Evolutionary conservation across 2,888 invertebrate species (phyloP).

Genomic region (Leptinotarsa rubiginosa): DNA sequence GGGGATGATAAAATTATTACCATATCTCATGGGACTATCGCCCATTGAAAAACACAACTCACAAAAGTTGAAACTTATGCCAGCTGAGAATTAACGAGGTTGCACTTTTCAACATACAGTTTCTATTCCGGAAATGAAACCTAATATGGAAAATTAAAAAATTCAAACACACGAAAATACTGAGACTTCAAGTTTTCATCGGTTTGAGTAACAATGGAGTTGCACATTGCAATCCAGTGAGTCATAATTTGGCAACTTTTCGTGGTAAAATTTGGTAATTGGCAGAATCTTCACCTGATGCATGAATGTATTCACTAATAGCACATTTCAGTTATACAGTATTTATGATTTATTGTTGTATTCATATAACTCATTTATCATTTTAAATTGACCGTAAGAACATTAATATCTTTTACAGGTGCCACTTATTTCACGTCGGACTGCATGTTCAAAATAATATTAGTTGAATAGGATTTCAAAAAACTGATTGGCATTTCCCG

Average conservation of each 20-base stretch:
- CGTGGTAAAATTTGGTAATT: background rate
- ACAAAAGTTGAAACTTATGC: too few species aligned
- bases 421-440: background rate
- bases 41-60: too few species aligned
- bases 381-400: background rate
- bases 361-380: constrained; percentile 8
- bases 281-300: background rate
- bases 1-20: too few species aligned
- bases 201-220: background rate
- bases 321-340: background rate
- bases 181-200: background rate
- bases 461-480: background rate
- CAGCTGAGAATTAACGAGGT: too few species aligned
- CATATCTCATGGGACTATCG: too few species aligned
- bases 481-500: background rate
- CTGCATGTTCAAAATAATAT: background rate
- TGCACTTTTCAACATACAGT: too few species aligned
- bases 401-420: background rate
- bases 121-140: too few species aligned
- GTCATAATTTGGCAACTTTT: constrained; percentile 2
- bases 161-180: background rate
- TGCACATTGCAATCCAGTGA: background rate
- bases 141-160: background rate
- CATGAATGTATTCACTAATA: constrained; percentile 5
- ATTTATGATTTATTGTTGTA: background rate